Percentiles rank a stretch among this genome's conserved stretches.
phyloP scores from a whole-genome alignment of 2,113 vertebrate genomes.

The Macaca fascicularis region DNA sequence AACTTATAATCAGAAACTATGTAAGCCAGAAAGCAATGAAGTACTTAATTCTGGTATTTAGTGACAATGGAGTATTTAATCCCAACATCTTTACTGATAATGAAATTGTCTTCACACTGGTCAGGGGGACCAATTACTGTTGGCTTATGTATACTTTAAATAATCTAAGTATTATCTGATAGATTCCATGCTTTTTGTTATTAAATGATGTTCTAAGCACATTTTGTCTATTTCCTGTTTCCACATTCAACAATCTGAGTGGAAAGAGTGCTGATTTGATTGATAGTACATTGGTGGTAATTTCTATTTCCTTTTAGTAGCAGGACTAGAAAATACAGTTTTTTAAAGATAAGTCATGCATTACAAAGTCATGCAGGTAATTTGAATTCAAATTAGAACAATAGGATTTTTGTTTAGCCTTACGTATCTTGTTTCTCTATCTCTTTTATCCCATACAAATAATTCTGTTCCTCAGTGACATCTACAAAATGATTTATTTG shows the following conservation, averaged over 20 bases:
- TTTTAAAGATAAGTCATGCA: neutral
- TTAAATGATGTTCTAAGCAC: neutral
- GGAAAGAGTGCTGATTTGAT: neutral
- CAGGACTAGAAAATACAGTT: neutral
- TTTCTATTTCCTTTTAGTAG: neutral
- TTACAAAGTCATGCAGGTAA: neutral
- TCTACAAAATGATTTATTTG: neutral
- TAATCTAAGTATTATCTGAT: neutral
- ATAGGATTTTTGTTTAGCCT: neutral
- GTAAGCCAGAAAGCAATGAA: neutral
- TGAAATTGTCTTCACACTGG: neutral
- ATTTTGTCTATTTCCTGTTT: neutral
- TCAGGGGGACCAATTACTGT: neutral
- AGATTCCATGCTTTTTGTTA: neutral
- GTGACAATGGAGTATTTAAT: too few relatives aligned
- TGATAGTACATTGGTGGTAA: neutral
- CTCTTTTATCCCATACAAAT: neutral
- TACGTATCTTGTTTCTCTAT: neutral
- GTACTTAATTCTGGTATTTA: too few relatives aligned
- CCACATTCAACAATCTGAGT: neutral
- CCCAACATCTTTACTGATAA: neutral
- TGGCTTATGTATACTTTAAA: neutral
- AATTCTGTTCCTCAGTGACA: neutral
- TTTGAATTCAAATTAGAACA: neutral
- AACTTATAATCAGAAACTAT: neutral